Base-by-base conservation (phyloP, 64 coral and sea anemone species). In the Actinia equina region DNA sequence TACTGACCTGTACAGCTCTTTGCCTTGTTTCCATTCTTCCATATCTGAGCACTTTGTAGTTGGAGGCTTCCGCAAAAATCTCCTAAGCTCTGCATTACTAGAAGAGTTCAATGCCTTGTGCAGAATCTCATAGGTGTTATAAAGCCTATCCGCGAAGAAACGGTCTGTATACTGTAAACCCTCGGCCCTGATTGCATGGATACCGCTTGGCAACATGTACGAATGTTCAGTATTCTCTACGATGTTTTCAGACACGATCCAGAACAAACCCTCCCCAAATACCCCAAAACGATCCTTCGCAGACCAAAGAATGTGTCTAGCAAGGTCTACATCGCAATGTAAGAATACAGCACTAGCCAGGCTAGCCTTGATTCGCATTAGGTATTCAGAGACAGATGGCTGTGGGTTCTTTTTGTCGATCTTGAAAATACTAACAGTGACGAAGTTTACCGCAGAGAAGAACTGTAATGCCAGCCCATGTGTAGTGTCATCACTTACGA, bases 191-290 rank as follows among this genome's bases (percentile, higher is more conserved):
- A 93, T 88, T 8, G 76, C 88, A 76, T 97, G 90, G 58, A 93
- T 93, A 13, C 85, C 56, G n/a, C 94, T 97, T 15, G 94, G 94
- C 23, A 97, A 79, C 18, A 56, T 86, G 83, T 90, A 88, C 10
- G 81, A 18, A 60, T 93, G 54, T 59, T 80, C 83, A 57, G 84
- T 86, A 42, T 83, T 54, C 44, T 63, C 26, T 15, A 95, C 58
- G 54, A 91, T 52, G 55, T 87, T 86, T 53, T 95, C 89, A 20
- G 93, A 95, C n/a, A 95, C 26, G 82, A 95, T 85, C 93, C 93
- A 94, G 51, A 94, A 84, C 65, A 84, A 83, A 9, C 86, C 42
- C 17, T 94, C 85, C 13, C 86, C 82, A 43, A 91, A 86, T 45
- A 94, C 85, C 59, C 89, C 53, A 67, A 89, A 91, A 71, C n/a